Conservation (phyloP, 2,113 vertebrate species). For the Peromyscus leucopus region DNA sequence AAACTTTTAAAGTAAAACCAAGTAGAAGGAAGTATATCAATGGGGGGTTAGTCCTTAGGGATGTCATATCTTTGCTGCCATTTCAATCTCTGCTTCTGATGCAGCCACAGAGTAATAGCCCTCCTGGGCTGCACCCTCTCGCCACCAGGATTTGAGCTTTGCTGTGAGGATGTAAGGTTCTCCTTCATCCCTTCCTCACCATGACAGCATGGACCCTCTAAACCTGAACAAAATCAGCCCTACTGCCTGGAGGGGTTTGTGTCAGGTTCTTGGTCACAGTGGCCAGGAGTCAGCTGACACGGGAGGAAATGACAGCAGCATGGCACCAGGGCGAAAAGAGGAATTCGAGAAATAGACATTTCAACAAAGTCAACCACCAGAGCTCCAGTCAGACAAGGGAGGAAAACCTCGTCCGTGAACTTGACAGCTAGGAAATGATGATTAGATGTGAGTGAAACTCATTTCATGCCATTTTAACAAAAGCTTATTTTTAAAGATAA, state of each 20-base stretch:
- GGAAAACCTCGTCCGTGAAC: neutral
- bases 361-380: neutral
- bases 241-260: neutral
- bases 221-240: neutral
- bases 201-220: neutral
- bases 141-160: neutral
- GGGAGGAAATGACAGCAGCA: neutral
- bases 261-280: neutral
- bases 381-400: neutral
- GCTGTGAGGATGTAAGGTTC: neutral
- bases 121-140: neutral
- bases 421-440: neutral
- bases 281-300: neutral
- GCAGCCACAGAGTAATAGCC: neutral
- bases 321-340: neutral
- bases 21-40: neutral
- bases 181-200: neutral
- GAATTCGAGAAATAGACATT: neutral
- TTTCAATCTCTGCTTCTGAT: neutral
- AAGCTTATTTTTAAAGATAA: conserved; percentile 16
- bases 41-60: neutral
- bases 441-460: neutral
- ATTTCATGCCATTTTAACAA: conserved; percentile 26
- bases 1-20: neutral
- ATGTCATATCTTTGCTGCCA: no score